Evolutionary conservation across 2,113 vertebrate genomes (phyloP).

Genomic region (Rhombomys opimus): DNA sequence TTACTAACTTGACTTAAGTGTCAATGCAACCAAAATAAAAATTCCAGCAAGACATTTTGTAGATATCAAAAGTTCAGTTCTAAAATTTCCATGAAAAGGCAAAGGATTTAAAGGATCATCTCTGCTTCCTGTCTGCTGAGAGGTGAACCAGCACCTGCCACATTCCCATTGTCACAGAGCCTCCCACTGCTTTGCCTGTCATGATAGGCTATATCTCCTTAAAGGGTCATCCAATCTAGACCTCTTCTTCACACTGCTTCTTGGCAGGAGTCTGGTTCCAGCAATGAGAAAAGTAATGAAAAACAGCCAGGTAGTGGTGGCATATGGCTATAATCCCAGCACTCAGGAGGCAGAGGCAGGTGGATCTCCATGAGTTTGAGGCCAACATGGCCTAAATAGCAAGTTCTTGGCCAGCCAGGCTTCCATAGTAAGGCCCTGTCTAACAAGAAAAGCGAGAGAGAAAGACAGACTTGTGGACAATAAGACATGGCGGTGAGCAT

Average conservation of each 20-base stretch:
- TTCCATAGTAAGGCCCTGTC: neutral
- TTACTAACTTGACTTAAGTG: neutral
- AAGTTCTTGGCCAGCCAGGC: too few species aligned
- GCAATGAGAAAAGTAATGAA: neutral
- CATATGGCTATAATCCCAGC: too few species aligned
- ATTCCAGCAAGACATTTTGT: neutral
- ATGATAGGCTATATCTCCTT: neutral
- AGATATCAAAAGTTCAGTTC: neutral
- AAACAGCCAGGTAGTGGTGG: too few species aligned
- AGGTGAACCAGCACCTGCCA: neutral
- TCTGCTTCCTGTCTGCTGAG: neutral
- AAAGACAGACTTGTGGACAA: neutral
- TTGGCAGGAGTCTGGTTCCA: neutral
- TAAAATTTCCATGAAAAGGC: neutral
- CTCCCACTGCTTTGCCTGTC: neutral
- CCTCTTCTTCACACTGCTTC: neutral
- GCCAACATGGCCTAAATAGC: too few species aligned
- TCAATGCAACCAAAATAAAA: neutral
- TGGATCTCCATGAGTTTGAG: too few species aligned
- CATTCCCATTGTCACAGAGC: neutral
- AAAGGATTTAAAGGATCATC: neutral
- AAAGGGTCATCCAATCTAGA: neutral
- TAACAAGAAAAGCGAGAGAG: neutral
- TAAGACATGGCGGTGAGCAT: neutral
- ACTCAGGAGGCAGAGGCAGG: too few species aligned